Base-by-base conservation (phyloP, 2,113 vertebrate species). In the Siniperca chuatsi region DNA sequence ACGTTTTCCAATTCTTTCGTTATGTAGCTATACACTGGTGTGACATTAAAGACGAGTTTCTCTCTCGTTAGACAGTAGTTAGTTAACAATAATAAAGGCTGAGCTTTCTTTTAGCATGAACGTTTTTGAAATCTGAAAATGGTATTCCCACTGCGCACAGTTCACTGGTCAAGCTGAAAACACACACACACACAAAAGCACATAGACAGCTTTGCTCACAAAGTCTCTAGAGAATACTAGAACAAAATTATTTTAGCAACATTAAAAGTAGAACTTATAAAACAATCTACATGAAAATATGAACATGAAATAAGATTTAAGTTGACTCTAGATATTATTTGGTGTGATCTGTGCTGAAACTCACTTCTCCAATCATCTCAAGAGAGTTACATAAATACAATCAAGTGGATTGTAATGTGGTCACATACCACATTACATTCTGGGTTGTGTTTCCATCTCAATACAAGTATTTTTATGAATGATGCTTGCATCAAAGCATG, bases 11-110 rank as follows among this genome's bases (percentile, higher is more conserved):
- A 12, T 55, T 64, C 1, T 16, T 70, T 8, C 15, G 20, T 50
- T 12, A 25, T 60, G 29, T 20, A 64, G 44, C 60, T 48, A 10
- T 18, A 82, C 44, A 61, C 16, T 68, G 23, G 44, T 72, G 46
- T 77, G 68, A 77, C 77, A 81, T 57, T 23, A 7, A 71, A 58
- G 35, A 74, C 12, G 25, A 52, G 69, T 70, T 42, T 12, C 29
- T 62, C 2, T 76, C 40, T 77, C 1, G 4, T 52, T 46, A 71
- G 71, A n/a, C 35, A 20, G 15, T 13, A 46, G 58, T 78, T 66
- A 50, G 25, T 57, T n/a, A 20, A 61, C 8, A 71, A 67, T 70
- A 77, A 33, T 15, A 46, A 62, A 55, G 6, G 29, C n/a, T 54
- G 18, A 73, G 10, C 1, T 71, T 78, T 68, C 23, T 50, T 84